phyloP scores from a whole-genome alignment of 2,888 invertebrate genomes.

The Bombylius major region DNA sequence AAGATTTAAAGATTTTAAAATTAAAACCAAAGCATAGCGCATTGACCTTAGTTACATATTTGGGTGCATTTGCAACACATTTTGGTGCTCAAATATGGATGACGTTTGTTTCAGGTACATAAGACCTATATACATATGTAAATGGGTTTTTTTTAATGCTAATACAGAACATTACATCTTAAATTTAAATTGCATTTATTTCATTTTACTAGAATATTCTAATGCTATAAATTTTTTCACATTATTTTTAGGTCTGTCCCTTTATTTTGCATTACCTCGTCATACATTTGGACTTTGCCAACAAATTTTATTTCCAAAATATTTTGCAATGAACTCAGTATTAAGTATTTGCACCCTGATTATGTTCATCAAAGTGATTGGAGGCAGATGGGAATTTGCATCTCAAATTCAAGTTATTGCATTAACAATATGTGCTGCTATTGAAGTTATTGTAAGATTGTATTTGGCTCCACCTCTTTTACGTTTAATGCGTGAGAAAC shows the following conservation, averaged over 20 bases:
- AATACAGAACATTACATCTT: no score
- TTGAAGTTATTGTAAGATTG: conserved; percentile 64
- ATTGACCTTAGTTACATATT: conserved; percentile 49
- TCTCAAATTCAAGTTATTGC: conserved; percentile 41
- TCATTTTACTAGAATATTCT: no score
- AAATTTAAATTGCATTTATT: no score
- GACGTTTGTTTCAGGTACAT: conserved; percentile 73
- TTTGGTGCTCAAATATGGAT: conserved; percentile 87
- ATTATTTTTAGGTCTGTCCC: conserved; percentile 54
- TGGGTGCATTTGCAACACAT: conserved; percentile 66
- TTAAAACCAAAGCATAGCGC: conserved; percentile 18
- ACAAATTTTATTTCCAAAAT: conserved; percentile 73
- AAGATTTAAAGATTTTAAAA: neutral
- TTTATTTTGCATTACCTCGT: conserved; percentile 74
- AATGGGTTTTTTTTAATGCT: neutral
- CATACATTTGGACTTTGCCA: conserved; percentile 82
- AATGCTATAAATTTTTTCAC: no score
- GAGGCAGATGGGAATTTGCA: conserved; percentile 43
- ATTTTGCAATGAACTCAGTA: conserved; percentile 66
- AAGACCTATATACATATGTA: neutral
- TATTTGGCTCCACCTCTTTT: conserved; percentile 64
- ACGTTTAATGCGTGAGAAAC: conserved; percentile 59
- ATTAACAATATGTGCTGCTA: conserved; percentile 35
- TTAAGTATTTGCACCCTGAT: conserved; percentile 61
- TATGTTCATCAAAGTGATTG: conserved; percentile 42